Evolutionary conservation across 2,888 invertebrate genomes (phyloP).

Genomic region (Gibbula magus): DNA sequence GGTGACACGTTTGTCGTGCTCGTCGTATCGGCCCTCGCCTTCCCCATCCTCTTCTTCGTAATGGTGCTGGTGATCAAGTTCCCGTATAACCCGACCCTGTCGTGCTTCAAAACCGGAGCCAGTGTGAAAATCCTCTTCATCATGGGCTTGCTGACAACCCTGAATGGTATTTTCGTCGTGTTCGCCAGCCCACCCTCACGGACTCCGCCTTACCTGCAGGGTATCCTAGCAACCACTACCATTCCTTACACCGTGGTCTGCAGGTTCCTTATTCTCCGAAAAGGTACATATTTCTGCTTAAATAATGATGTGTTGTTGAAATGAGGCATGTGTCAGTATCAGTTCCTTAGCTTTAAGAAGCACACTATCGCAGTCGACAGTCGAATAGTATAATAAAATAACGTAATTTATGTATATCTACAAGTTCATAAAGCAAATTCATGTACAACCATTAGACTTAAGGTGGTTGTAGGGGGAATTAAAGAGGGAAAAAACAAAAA

Average conservation of each 20-base stretch:
- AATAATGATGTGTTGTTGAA: neutral
- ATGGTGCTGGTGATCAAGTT: conserved; percentile 40
- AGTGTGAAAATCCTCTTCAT: conserved; percentile 42
- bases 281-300: no score
- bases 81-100: conserved; percentile 31
- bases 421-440: no score
- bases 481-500: no score
- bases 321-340: no score
- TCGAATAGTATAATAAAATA: no score
- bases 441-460: no score
- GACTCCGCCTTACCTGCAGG: conserved; percentile 58
- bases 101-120: conserved; percentile 39
- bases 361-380: no score
- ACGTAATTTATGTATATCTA: no score
- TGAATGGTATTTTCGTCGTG: conserved; percentile 55
- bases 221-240: conserved; percentile 45
- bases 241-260: conserved; percentile 51
- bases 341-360: no score
- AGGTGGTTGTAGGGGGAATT: no score
- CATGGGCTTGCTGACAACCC: conserved; percentile 47
- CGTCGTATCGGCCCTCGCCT: conserved; percentile 38
- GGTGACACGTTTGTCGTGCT: conserved; percentile 48
- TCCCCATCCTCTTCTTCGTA: conserved; percentile 44
- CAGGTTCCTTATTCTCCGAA: conserved; percentile 47
- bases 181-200: conserved; percentile 50